A percentile compares a stretch with the other conserved stretches of the same genome.
phyloP scores from a whole-genome alignment of 2,113 vertebrate genomes.

The Coreoperca whiteheadi region DNA sequence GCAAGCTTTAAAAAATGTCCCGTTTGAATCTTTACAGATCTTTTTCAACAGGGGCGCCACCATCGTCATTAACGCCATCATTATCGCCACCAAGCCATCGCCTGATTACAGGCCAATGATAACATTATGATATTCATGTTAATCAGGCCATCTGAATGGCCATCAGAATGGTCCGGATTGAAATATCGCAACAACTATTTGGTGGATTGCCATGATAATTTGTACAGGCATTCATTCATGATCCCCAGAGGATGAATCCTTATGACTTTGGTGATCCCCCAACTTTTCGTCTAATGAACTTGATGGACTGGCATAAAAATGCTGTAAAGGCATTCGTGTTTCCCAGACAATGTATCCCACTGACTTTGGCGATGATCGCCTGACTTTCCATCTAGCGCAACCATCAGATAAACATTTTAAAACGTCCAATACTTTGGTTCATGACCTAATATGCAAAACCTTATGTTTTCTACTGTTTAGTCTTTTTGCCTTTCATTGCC shows the following conservation, averaged over 20 bases:
- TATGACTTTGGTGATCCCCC: too few relatives aligned
- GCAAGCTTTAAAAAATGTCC: conserved; percentile 1
- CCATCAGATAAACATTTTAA: background rate
- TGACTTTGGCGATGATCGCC: background rate
- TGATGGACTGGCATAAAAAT: background rate
- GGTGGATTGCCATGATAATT: background rate
- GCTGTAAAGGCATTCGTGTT: background rate
- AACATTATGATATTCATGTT: conserved; percentile 62
- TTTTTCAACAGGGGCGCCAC: conserved; percentile 34
- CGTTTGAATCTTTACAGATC: conserved; percentile 7
- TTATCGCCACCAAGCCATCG: conserved; percentile 47
- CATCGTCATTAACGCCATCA: conserved; percentile 49
- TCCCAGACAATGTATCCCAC: background rate
- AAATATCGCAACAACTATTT: background rate
- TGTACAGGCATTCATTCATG: background rate
- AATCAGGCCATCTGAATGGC: conserved; percentile 67
- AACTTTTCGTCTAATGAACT: too few relatives aligned
- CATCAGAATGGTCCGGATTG: too few relatives aligned
- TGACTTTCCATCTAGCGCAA: background rate
- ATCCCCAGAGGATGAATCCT: too few relatives aligned
- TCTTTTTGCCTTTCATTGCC: background rate
- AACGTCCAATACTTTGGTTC: background rate
- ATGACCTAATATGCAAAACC: background rate
- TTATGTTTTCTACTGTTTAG: too few relatives aligned
- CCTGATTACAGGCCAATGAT: conserved; percentile 58